These are phyloP conservation scores for Cistogaster globosa DNA, from an alignment of 2,888 invertebrate species.

Conservation along the genomic window DNA sequence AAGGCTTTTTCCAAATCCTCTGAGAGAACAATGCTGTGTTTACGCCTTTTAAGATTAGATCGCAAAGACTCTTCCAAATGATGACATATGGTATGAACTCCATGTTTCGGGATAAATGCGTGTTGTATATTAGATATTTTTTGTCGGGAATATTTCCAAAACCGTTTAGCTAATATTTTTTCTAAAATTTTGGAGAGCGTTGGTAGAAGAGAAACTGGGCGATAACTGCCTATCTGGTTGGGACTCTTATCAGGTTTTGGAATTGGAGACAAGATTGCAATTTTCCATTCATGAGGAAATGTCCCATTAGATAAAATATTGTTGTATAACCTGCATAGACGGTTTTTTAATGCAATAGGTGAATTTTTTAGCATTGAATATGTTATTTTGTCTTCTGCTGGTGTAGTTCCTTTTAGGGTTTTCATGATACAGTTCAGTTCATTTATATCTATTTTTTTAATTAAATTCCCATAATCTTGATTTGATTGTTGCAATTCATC, in stretches of 20 bases:
- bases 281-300: neutral
- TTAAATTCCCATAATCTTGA: no score
- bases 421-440: no score
- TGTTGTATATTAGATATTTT: conserved; percentile 13
- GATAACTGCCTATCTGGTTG: neutral
- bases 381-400: conserved; percentile 20
- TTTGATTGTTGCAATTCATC: no score
- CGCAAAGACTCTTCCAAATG: neutral
- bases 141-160: neutral
- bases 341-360: no score
- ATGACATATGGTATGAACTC: conserved; percentile 1
- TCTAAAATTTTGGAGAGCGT: conserved; percentile 15
- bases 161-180: conserved; percentile 7
- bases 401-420: no score
- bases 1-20: no score
- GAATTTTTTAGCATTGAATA: conserved; percentile 24
- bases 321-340: no score
- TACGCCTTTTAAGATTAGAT: no score
- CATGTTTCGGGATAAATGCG: neutral
- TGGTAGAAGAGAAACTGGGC: conserved; percentile 5
- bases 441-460: no score
- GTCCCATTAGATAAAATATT: no score
- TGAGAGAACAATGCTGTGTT: no score
- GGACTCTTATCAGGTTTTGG: no score
- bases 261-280: neutral